Evolutionary conservation across 2,113 vertebrate species (phyloP).

Genomic region (Dipodomys spectabilis): DNA sequence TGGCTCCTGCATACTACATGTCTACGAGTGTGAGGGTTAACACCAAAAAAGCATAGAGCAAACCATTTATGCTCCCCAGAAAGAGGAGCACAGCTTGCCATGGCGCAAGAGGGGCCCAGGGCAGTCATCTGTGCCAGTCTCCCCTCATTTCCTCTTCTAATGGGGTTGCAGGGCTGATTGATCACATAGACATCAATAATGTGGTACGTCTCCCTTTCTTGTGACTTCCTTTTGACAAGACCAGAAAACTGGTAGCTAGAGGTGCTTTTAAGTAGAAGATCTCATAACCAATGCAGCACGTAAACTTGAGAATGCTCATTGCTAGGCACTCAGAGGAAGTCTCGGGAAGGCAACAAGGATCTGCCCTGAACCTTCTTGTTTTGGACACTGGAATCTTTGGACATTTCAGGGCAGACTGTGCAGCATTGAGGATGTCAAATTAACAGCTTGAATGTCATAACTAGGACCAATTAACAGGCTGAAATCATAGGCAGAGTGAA

Average conservation of each 20-base stretch:
- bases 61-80: neutral
- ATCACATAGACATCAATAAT: neutral
- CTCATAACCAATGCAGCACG: neutral
- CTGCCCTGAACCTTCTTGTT: neutral
- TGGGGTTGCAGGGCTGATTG: neutral
- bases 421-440: neutral
- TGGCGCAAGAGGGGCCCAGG: neutral
- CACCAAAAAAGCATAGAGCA: fast-evolving
- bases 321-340: neutral
- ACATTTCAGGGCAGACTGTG: neutral
- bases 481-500: neutral
- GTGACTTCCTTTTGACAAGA: neutral
- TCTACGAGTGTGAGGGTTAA: neutral
- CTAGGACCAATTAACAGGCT: neutral
- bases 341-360: neutral
- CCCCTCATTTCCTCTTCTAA: neutral
- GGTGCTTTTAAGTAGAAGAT: neutral
- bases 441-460: neutral
- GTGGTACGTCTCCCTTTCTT: neutral
- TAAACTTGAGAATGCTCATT: neutral
- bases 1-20: neutral
- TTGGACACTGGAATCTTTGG: neutral
- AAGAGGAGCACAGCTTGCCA: neutral
- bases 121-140: neutral
- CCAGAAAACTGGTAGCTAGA: neutral